Evolutionary conservation across 1,140 invertebrate species (phyloP).

Genomic region (Rhynchophorus ferrugineus): DNA sequence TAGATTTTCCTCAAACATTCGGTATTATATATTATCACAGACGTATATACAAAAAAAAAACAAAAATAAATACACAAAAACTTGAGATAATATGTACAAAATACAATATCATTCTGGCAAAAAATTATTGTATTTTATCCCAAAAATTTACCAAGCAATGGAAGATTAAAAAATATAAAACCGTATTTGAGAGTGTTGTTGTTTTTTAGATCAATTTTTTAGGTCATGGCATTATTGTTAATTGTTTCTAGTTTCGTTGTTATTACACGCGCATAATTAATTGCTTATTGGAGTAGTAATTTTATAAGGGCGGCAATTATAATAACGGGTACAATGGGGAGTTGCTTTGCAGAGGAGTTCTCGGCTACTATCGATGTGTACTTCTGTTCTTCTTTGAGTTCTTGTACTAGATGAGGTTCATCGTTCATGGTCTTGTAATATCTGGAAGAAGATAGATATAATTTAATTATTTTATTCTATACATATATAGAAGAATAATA

Average conservation of each 20-base stretch:
- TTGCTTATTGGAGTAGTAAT: too few species aligned
- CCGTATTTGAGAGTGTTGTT: too few species aligned
- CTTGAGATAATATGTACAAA: constrained; percentile 12
- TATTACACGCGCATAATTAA: too few species aligned
- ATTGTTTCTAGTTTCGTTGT: too few species aligned
- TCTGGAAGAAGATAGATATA: constrained; percentile 14
- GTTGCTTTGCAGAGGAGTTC: constrained; percentile 20
- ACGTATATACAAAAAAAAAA: constrained; percentile 31
- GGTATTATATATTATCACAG: constrained; percentile 30
- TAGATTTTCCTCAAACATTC: too few species aligned
- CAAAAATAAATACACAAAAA: constrained; percentile 19
- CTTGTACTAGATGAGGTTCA: constrained; percentile 20
- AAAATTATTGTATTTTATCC: background rate
- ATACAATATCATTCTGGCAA: constrained; percentile 6
- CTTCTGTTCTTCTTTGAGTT: constrained; percentile 30
- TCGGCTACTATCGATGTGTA: constrained; percentile 33
- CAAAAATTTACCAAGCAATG: too few species aligned
- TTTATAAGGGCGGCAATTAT: too few species aligned
- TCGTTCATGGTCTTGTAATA: constrained; percentile 27
- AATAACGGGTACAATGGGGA: too few species aligned
- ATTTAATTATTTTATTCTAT: too few species aligned
- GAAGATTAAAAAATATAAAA: too few species aligned
- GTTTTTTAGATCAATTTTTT: too few species aligned
- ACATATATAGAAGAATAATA: background rate
- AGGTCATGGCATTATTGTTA: too few species aligned